Evolutionary conservation across 2,113 vertebrate genomes (phyloP).

Genomic region (Eurystomus gularis): DNA sequence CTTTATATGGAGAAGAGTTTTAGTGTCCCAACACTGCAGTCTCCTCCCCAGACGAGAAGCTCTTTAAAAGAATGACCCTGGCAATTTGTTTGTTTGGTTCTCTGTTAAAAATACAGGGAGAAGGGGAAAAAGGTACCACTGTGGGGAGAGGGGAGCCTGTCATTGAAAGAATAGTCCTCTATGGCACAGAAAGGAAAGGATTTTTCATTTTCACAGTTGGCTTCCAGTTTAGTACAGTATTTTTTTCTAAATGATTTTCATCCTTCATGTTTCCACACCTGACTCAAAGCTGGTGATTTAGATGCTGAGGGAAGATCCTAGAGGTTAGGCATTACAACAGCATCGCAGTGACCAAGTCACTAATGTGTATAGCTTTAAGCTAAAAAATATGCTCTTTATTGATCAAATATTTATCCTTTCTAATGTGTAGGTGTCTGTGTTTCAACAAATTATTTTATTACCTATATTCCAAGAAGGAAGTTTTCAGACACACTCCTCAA

Average conservation of each 20-base stretch:
- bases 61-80: background rate
- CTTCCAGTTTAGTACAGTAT: background rate
- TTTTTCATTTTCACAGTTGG: background rate
- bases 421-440: background rate
- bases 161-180: background rate
- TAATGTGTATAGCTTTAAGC: background rate
- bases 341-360: background rate
- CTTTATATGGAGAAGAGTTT: background rate
- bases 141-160: rapidly evolving
- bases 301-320: background rate
- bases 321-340: background rate
- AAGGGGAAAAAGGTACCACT: background rate
- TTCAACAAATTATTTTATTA: background rate
- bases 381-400: background rate
- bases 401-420: background rate
- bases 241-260: background rate
- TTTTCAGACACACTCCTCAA: background rate
- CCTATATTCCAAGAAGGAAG: background rate
- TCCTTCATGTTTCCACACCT: background rate
- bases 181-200: background rate
- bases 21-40: background rate
- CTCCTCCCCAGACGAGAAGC: background rate
- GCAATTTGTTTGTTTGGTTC: background rate
- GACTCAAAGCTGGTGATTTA: background rate
- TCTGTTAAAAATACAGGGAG: background rate